phyloP scores from a whole-genome alignment of 2,113 vertebrate species.

The Prionailurus bengalensis region DNA sequence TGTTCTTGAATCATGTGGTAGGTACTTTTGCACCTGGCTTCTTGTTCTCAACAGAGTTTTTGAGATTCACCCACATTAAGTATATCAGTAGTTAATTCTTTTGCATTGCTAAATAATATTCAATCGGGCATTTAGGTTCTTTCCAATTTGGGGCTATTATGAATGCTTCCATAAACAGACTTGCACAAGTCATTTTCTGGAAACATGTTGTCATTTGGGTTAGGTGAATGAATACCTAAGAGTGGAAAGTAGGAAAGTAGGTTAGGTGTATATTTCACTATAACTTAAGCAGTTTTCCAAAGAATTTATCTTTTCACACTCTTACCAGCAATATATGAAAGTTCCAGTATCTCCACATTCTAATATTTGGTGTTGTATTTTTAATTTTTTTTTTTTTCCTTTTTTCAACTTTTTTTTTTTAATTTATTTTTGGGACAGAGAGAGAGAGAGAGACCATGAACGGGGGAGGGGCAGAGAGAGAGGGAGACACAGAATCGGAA shows the following conservation, averaged over 20 bases:
- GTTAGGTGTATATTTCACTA: not conserved
- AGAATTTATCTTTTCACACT: conserved; percentile 42
- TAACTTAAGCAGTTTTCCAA: conserved; percentile 22
- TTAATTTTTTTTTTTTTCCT: not conserved
- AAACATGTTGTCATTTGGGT: not conserved
- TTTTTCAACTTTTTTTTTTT: no score
- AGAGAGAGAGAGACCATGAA: no score
- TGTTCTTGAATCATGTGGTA: not conserved
- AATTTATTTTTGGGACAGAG: no score
- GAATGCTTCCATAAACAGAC: conserved; percentile 3
- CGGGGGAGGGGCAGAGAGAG: no score
- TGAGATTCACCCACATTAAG: not conserved
- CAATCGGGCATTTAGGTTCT: not conserved
- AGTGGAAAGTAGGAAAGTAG: conserved; percentile 46
- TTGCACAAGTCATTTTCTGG: not conserved
- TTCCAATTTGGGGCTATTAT: not conserved
- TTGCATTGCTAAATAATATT: conserved; percentile 25
- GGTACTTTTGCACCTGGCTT: not conserved
- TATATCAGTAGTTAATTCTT: not conserved
- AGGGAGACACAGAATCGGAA: no score
- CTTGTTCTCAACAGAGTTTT: not conserved
- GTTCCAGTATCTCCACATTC: not conserved
- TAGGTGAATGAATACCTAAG: not conserved
- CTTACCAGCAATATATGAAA: not conserved
- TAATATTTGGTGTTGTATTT: conserved; percentile 14